Evolutionary conservation across 1,140 invertebrate genomes (phyloP), one percentile per base, ranked within the genome.

Genomic region (Tyrophagus putrescentiae): DNA sequence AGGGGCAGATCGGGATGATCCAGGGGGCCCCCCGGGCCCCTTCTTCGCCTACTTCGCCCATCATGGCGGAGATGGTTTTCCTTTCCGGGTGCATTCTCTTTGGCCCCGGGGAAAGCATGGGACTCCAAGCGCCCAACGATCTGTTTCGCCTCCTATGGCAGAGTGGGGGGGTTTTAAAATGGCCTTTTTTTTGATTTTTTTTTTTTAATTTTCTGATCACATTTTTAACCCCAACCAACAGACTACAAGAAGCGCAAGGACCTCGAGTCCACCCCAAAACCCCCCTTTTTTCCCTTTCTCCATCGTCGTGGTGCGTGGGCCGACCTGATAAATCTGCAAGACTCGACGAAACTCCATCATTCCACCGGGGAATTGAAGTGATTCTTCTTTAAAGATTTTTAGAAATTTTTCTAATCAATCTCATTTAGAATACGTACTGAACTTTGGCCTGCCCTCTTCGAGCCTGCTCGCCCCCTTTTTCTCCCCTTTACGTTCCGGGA

Each of bases 251-350:
- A 94, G 74, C 82, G 93, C 68, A 97, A 97, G 73, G 85, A 84
- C 57, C 76, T 97, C 65, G 93, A 97, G 73, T 94, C 85, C 75
- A 97, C 93, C 50, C 75, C 93, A 98, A 76, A n/a, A n/a, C n/a
- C 96, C 93, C 63, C 91, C 92, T 58, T 98, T 96, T 82, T 98
- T 98, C 76, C 86, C n/a, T n/a, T n/a, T 95, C 21, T 87, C 91
- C 42, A 97, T 97, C 75, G 92, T 97, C 29, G 84, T 97, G 65
- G 93, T 97, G 65, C 93, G 73, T 97, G 93, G 93, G 88, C 92
- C 65, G 92, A 97, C 81, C 78, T 97, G 77, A 94, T 97, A 72
- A n/a, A 91, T 97, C 70, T 96, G 91, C 76, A 97, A 98, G 78
- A 98, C 93, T 64, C 81, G 93, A 68, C 83, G 89, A 68, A 92